Evolutionary conservation across 2,797 vertebrate species (phyloP), one percentile per base, ranked within the genome.

Genomic region (Epinephelus coioides): DNA sequence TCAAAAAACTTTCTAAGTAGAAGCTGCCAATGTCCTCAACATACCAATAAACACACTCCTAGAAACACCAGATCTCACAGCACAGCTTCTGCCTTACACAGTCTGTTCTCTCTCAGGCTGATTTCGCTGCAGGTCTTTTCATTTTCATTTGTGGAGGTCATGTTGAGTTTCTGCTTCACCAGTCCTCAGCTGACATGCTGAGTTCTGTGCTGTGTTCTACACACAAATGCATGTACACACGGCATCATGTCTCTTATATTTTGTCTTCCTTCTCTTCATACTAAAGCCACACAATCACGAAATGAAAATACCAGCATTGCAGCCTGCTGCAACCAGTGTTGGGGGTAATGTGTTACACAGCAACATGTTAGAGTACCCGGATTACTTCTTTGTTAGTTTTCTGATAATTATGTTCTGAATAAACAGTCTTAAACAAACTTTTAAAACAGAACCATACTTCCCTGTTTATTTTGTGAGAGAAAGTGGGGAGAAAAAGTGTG

Each of bases 1-100:
- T 67, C 2, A 18, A 68, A 49, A 54, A 66, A 38, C 25, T 43
- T n/a, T 64, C 56, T 11, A 44, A 57, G 38, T 0, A 15, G 47
- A 65, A 25, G 69, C 61, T 71, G 71, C 62, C 57, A 38, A 30
- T 56, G 50, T 60, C 63, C 63, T 75, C 43, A 14, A 65, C 43
- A 27, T 64, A 47, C 25, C 47, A 75, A 49, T 64, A 34, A 62
- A 69, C 34, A 21, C 38, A 27, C 12, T 74, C 14, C 19, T 6
- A 21, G 64, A 67, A 60, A 64, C 71, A 38, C 8, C 47, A 47
- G 34, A 59, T n/a, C 59, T 79, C 68, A 21, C 27, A 55, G 59
- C 72, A 47, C 69, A 43, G 73, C 51, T 44, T 66, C 65, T 7
- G 54, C 6, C 64, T 56, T 23, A 56, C 21, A 19, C 27, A 60